These are phyloP conservation scores for Aphodius granarius DNA, from an alignment of 2,888 invertebrate genomes.

Conservation along the genomic window DNA sequence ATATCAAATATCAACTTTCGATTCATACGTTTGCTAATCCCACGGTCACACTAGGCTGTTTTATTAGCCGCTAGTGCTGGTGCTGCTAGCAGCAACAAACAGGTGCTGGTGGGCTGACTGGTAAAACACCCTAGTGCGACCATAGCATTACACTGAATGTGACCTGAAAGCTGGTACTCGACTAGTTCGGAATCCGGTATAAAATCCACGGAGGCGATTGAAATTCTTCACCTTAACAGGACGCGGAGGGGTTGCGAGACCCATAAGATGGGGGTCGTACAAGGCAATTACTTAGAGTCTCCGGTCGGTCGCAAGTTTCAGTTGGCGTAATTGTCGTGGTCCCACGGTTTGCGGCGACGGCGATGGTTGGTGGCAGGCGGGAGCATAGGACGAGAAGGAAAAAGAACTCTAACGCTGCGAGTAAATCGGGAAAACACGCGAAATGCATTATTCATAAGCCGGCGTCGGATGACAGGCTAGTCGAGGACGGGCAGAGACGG, in stretches of 20 bases:
- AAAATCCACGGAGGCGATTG: neutral
- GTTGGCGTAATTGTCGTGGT: slow-evolving; percentile 2
- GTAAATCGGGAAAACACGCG: slow-evolving; percentile 15
- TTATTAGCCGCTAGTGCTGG: too few relatives aligned
- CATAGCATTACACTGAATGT: neutral
- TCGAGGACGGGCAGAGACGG: slow-evolving; percentile 5
- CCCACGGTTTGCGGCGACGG: neutral
- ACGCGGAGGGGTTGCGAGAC: neutral
- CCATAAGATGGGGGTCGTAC: neutral
- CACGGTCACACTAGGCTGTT: too few relatives aligned
- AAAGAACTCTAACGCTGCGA: slow-evolving; percentile 8
- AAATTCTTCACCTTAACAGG: slow-evolving; percentile 1
- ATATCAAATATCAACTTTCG: too few relatives aligned
- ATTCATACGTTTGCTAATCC: too few relatives aligned
- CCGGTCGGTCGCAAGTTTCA: slow-evolving; percentile 9
- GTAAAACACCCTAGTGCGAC: too few relatives aligned
- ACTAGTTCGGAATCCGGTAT: neutral
- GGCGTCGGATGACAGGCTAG: slow-evolving; percentile 4
- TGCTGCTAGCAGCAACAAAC: too few relatives aligned
- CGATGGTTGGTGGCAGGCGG: neutral
- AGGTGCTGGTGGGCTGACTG: too few relatives aligned
- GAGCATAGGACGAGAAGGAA: neutral
- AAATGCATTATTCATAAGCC: slow-evolving; percentile 11
- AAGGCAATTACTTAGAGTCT: slow-evolving; percentile 13
- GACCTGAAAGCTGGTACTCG: neutral